Evolutionary conservation across 2,797 vertebrate species (phyloP), one percentile per base, ranked within the genome.

Genomic region (Sebastes matsubarae): DNA sequence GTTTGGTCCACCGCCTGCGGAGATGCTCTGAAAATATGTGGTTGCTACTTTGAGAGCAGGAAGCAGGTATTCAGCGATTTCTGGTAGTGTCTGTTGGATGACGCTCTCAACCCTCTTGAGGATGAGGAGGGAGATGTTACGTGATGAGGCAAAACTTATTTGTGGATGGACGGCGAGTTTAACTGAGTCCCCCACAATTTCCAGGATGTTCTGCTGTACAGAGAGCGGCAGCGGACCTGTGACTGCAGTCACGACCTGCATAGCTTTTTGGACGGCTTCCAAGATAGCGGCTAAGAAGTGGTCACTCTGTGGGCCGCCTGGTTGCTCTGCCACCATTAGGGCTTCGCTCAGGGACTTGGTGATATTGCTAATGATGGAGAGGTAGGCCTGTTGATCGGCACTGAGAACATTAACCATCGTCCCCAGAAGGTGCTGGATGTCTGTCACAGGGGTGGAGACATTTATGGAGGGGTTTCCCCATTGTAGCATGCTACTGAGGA

Each of bases 1-100:
- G 50, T 94, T 87, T 58, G 85, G 81, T 69, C 92, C 93, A 18
- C 16, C 27, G 25, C 32, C 52, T 20, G 58, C 29, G 2, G 83
- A 72, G 79, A 87, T 14, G 22, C 70, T 90, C 82, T 93, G 76
- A 68, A 96, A 89, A 74, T 95, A 96, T 5, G 90, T 88, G 2
- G 69, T 76, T 24, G 75, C 36, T 1, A 89, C 54, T 79, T 87
- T 81, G n/a, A 93, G 27, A 42, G 77, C 87, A 22, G 81, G 24
- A 29, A 89, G 36, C 50, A 96, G 60, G 66, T 93, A 92, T 8
- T 89, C 61, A 8, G 80, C 50, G 0, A 70, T 46, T 10, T 83
- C 36, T 27, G 94, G 92, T 1, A 90, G 2, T 9, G 67, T 79
- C 22, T 76, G 30, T 57, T 79, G 46, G 78, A 95, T 52, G 12